Evolutionary conservation across 2,888 invertebrate species (phyloP), one percentile per base, ranked within the genome.

Genomic region (Limnephilus rhombicus): DNA sequence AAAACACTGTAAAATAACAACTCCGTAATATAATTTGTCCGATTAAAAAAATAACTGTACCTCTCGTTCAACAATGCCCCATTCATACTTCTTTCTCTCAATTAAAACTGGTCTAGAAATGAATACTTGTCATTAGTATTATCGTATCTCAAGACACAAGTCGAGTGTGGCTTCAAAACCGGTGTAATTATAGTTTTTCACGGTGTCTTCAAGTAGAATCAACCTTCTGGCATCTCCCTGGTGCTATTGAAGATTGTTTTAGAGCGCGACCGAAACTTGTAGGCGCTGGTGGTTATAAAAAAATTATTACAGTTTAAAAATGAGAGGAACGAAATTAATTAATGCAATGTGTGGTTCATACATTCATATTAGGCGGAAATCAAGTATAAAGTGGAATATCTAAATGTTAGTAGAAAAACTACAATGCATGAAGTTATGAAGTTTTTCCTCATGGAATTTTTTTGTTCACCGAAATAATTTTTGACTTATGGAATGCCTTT

Each of bases 21-120:
- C 24, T 68, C 24, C 24, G n/a, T 68, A 68, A 24, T 68, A 68
- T n/a, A n/a, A 24, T 68, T 24, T 24, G 68, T 68, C 9, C 9
- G 68, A 9, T 24, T 0, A 68, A 68, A 53, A 68, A n/a, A 68
- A 68, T 68, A 68, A 68, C 68, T 24, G 68, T n/a, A 68, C 24
- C 53, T 53, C 53, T 53, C 18, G 24, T 68, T n/a, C 82, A 82
- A 82, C 82, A 82, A 82, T 82, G 34, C 31, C 31, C 31, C 82
- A 82, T 82, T 82, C 82, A 82, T 82, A 31, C 3, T 15, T 82
- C 53, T 68, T 68, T 82, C 34, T 82, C 82, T 82, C 82, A 82
- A 82, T 82, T 82, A 82, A 82, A 82, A 82, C 31, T 82, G 82
- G 31, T 82, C 34, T 18, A 82, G 15, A 31, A 82, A 31, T 24